phyloP scores from a whole-genome alignment of 2,113 vertebrate genomes.

The Brachyhypopomus occidentalis region DNA sequence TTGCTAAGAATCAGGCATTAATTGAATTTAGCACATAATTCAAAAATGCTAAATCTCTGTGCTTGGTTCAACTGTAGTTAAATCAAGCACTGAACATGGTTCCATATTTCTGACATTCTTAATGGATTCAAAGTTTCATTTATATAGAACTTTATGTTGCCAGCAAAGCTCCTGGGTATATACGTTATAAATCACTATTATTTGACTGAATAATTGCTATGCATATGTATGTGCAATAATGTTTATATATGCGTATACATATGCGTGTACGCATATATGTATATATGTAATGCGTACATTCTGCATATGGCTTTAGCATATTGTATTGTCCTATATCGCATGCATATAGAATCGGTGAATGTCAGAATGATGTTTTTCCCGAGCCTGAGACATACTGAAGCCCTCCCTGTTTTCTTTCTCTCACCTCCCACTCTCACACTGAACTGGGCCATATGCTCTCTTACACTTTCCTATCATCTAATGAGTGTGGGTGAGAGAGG shows the following conservation, averaged over 20 bases:
- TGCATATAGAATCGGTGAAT: neutral
- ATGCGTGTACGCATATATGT: no score
- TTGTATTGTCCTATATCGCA: neutral
- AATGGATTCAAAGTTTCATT: no score
- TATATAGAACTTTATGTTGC: no score
- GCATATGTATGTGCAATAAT: no score
- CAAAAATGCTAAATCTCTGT: neutral
- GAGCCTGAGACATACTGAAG: conserved; percentile 26
- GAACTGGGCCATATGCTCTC: conserved; percentile 71
- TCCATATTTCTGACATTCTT: no score
- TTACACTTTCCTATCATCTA: conserved; percentile 32
- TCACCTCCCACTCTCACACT: conserved; percentile 67
- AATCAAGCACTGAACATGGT: no score
- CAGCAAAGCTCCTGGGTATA: no score
- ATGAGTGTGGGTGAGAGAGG: conserved; percentile 9
- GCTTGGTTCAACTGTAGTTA: no score
- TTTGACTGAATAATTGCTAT: no score
- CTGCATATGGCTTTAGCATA: neutral
- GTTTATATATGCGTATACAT: no score
- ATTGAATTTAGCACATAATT: neutral
- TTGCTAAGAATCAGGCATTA: neutral
- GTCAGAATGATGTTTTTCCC: neutral
- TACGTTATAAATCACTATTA: no score
- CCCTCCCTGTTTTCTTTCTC: conserved; percentile 43
- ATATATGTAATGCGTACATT: no score